Conservation (phyloP, 2,113 vertebrate species). For the Cromileptes altivelis region DNA sequence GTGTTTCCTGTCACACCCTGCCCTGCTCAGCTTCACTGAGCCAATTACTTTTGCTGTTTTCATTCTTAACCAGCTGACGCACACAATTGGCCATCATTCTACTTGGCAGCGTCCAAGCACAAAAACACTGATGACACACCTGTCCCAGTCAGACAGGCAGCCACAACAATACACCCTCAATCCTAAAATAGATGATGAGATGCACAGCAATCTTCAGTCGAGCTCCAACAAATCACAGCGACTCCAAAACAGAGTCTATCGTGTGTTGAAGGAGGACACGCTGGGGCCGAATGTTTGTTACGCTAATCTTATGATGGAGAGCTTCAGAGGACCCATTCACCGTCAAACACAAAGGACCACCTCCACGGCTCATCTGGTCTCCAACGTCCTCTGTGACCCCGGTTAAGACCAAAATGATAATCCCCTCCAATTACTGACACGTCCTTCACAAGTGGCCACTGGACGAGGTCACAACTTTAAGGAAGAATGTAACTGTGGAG, state of each 20-base stretch:
- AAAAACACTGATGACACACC: conserved; percentile 61
- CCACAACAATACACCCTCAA: conserved; percentile 17
- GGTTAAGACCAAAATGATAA: conserved; percentile 56
- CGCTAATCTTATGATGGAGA: conserved; percentile 44
- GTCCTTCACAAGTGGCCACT: conserved; percentile 56
- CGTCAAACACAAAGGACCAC: conserved; percentile 50
- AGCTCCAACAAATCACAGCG: not conserved
- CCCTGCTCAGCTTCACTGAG: conserved; percentile 9
- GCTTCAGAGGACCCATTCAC: conserved; percentile 34
- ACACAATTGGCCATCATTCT: conserved; percentile 48
- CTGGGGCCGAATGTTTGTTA: conserved; percentile 22
- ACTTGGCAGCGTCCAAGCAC: conserved; percentile 26
- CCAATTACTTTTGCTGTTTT: conserved; percentile 47
- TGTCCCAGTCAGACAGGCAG: conserved; percentile 21
- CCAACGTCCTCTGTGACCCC: conserved; percentile 57
- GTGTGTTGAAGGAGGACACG: not conserved
- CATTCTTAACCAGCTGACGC: conserved; percentile 66
- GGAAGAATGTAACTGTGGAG: conserved; percentile 38
- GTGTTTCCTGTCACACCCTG: conserved; percentile 1
- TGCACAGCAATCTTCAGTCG: not conserved
- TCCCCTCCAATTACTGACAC: conserved; percentile 74
- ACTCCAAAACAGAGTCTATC: conserved; percentile 4
- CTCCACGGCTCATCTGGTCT: conserved; percentile 54
- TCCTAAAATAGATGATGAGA: conserved; percentile 36
- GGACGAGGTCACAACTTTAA: conserved; percentile 55